These are phyloP conservation scores for Euglossa dilemma DNA, from an alignment of 1,140 invertebrate species.

Conservation along the genomic window DNA sequence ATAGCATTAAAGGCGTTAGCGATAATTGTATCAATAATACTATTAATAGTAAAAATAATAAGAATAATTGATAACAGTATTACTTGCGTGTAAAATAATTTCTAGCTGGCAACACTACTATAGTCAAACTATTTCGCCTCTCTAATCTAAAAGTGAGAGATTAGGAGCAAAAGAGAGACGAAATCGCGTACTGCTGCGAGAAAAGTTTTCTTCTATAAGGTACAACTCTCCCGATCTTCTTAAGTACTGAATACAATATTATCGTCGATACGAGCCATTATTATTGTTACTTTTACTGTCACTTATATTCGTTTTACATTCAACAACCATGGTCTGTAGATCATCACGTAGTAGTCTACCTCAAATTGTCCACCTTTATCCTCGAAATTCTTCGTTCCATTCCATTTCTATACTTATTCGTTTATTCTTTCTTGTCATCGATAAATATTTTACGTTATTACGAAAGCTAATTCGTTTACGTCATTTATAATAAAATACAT, in stretches of 20 bases:
- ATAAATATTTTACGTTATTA: constrained; percentile 28
- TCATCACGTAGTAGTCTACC: background rate
- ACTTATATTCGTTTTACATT: constrained; percentile 43
- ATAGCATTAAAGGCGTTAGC: constrained; percentile 32
- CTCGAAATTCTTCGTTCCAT: background rate
- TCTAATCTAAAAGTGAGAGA: background rate
- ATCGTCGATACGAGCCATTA: constrained; percentile 54
- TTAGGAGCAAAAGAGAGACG: background rate
- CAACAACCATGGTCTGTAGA: background rate
- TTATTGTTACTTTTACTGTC: constrained; percentile 40
- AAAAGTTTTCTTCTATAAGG: constrained; percentile 11
- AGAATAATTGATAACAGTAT: constrained; percentile 19
- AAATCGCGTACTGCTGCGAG: background rate
- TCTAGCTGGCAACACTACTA: background rate
- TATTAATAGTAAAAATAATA: constrained; percentile 20
- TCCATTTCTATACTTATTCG: background rate
- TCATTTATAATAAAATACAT: constrained; percentile 68
- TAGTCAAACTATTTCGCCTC: background rate
- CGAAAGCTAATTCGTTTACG: constrained; percentile 44
- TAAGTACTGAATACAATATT: constrained; percentile 70
- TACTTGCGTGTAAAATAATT: constrained; percentile 15
- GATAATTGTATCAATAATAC: constrained; percentile 32
- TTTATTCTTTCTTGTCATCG: background rate
- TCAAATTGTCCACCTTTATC: background rate
- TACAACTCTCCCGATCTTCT: constrained; percentile 32